phyloP scores from a whole-genome alignment of 1,140 invertebrate species.

The Sminthurides bifidus region DNA sequence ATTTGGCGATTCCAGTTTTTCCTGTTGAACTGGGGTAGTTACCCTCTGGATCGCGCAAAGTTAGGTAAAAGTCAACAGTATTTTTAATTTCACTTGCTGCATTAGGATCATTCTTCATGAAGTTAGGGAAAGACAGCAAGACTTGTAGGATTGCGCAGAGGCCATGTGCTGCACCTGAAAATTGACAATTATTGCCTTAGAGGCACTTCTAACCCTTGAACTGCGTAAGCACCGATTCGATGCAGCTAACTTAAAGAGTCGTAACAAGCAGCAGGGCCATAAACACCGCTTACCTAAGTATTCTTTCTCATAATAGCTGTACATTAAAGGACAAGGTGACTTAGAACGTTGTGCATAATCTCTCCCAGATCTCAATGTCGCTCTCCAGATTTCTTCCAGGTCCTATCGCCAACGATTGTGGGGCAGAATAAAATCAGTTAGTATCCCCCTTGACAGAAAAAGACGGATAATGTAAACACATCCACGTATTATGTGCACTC shows the following conservation, averaged over 20 bases:
- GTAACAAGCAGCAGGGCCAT: background rate
- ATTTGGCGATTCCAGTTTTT: conserved; percentile 49
- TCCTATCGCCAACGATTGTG: too few species aligned
- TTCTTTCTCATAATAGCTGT: conserved; percentile 70
- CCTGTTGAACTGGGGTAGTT: conserved; percentile 67
- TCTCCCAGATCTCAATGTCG: conserved; percentile 56
- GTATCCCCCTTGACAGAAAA: too few species aligned
- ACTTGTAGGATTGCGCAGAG: conserved; percentile 49
- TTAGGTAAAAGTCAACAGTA: conserved; percentile 48
- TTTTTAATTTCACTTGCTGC: conserved; percentile 44
- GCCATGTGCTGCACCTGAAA: conserved; percentile 63
- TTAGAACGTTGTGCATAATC: conserved; percentile 48
- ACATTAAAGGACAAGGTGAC: conserved; percentile 63
- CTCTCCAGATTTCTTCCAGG: conserved; percentile 47
- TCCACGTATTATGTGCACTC: background rate
- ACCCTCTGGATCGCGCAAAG: conserved; percentile 48
- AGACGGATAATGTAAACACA: background rate
- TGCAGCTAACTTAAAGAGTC: background rate
- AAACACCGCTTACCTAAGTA: conserved; percentile 48
- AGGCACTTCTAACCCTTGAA: background rate
- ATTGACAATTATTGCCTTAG: background rate
- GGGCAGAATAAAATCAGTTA: too few species aligned
- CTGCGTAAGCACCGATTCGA: background rate
- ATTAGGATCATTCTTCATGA: conserved; percentile 43
- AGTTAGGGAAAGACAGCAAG: conserved; percentile 50